phyloP scores from a whole-genome alignment of 2,797 vertebrate species.

The Euthynnus affinis region DNA sequence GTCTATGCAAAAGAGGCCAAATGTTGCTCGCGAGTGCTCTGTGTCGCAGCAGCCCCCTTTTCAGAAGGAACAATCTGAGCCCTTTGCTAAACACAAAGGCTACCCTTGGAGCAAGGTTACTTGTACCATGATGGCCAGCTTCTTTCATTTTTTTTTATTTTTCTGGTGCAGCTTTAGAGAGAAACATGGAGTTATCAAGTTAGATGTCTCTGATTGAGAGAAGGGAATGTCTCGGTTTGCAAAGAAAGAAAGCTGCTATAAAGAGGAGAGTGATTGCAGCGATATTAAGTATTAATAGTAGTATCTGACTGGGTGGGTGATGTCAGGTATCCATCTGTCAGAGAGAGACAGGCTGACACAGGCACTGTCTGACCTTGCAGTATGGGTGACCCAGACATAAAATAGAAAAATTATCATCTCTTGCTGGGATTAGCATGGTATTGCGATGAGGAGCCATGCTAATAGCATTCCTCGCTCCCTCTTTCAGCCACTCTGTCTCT shows the following conservation, averaged over 20 bases:
- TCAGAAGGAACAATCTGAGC: conserved; percentile 70
- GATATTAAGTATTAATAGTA: conserved; percentile 74
- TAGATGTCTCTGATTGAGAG: conserved; percentile 58
- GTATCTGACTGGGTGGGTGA: conserved; percentile 68
- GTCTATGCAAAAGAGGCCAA: conserved; percentile 69
- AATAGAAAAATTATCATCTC: conserved; percentile 71
- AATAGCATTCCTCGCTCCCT: conserved; percentile 47
- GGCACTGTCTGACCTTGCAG: conserved; percentile 78
- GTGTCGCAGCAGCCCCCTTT: conserved; percentile 61
- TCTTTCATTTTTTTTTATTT: conserved; percentile 36
- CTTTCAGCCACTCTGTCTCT: conserved; percentile 32
- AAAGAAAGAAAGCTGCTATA: conserved; percentile 27
- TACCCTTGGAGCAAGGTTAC: conserved; percentile 80
- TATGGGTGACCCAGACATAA: conserved; percentile 67
- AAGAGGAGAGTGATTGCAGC: conserved; percentile 44
- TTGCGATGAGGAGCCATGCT: conserved; percentile 45
- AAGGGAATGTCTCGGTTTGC: conserved; percentile 54
- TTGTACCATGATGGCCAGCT: conserved; percentile 59
- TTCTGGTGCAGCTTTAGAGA: conserved; percentile 40
- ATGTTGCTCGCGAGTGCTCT: conserved; percentile 66
- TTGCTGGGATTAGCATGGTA: conserved; percentile 60
- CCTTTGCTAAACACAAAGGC: conserved; percentile 73
- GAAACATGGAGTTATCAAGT: conserved; percentile 55
- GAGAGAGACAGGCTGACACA: conserved; percentile 64
- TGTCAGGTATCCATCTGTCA: conserved; percentile 84